Base-by-base conservation (phyloP, 2,888 invertebrate species). In the Meiosimyza platycephala region DNA sequence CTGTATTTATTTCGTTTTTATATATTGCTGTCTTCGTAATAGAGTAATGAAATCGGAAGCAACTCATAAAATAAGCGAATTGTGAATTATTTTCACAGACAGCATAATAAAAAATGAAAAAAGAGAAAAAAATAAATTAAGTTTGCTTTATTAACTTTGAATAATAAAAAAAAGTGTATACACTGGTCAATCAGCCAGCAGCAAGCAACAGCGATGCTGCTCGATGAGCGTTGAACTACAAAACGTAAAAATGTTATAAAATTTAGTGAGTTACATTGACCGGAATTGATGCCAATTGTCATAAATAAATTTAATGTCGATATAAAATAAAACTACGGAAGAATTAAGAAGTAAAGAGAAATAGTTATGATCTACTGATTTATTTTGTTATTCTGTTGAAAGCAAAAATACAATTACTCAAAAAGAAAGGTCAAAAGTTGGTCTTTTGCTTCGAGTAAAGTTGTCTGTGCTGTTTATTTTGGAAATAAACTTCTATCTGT, bases 1-100 rank as follows among this genome's bases (percentile, higher is more conserved):
- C 63, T 3, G 5, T 16, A 15, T 12, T 57, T n/a, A 15, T 18
- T 57, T 13, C 7, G 48, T 63, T 22, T n/a, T 22, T 12, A n/a
- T 48, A n/a, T 57, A 47, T 15, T 18, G 50, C 22, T 52, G 52
- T 65, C 52, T 52, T 50, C 52, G 28, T 70, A 60, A 70, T 70
- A 70, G 68, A 71, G 68, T 77, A 79, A 78, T 78, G 82, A 80
- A 72, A 77, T 84, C 85, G 84, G 84, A 85, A 84, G 80, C 82
- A 80, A 80, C 81, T 84, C 84, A 83, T 84, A 84, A 84, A 84
- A 85, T 83, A 83, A 85, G 83, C 84, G 84, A 84, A 84, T 85
- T 84, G 84, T 85, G 84, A 84, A 84, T 85, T 84, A 85, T 82
- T 82, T 40, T 81, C 80, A 76, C 80, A 79, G 77, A 74, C 71